Conservation (phyloP, 2,113 vertebrate species). For the Nannospalax galili region DNA sequence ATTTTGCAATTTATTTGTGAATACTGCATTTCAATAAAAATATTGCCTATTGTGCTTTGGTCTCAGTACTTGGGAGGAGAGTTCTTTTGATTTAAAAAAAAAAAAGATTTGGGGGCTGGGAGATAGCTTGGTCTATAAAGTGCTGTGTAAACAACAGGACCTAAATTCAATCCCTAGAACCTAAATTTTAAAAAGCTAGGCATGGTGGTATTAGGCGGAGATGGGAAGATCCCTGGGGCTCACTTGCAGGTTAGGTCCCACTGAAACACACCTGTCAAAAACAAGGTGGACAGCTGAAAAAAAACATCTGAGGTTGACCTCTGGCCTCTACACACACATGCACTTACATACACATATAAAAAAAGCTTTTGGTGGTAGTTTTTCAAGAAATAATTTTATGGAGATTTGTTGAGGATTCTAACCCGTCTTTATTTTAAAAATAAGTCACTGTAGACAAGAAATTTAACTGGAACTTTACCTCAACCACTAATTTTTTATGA, state of each 20-base stretch:
- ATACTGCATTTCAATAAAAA: conserved; percentile 72
- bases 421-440: conserved; percentile 47
- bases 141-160: background rate
- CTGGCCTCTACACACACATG: background rate
- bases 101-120: no score
- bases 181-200: background rate
- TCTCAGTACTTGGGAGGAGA: background rate
- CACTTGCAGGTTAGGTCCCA: background rate
- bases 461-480: conserved; percentile 12
- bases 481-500: background rate
- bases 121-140: background rate
- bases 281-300: background rate
- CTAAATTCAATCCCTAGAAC: background rate
- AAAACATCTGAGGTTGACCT: background rate
- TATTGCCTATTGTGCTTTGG: conserved; percentile 58
- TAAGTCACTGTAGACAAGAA: background rate
- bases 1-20: conserved; percentile 57
- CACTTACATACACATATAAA: background rate
- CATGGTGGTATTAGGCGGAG: background rate
- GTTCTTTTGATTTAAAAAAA: background rate
- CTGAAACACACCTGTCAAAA: background rate
- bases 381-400: conserved; percentile 46
- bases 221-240: background rate
- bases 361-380: background rate
- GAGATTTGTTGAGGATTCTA: background rate